These are phyloP conservation scores for Nephila pilipes DNA, from an alignment of 1,140 invertebrate species.

Conservation along the genomic window DNA sequence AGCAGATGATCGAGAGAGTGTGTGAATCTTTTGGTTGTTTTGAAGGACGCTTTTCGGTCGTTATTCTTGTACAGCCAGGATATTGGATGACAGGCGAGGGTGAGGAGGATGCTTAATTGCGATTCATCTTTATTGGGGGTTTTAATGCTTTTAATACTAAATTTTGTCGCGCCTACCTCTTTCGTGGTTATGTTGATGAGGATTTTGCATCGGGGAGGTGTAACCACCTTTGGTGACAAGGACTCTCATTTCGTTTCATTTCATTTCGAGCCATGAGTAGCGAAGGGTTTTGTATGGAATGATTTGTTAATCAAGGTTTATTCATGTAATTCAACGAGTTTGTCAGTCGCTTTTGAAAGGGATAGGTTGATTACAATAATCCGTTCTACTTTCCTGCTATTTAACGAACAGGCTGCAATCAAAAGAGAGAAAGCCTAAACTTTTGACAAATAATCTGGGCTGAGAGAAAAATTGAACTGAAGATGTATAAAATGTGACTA, in stretches of 20 bases:
- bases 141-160: constrained; percentile 20
- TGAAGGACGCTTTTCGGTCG: constrained; percentile 16
- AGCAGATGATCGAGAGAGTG: constrained; percentile 3
- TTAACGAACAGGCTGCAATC: not conserved
- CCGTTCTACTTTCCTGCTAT: not conserved
- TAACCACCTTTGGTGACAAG: not conserved
- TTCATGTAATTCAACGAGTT: not conserved
- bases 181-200: constrained; percentile 2
- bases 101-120: constrained; percentile 1
- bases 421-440: not conserved
- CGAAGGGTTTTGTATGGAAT: not conserved
- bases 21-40: constrained; percentile 28
- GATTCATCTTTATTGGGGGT: constrained; percentile 26
- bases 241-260: not conserved
- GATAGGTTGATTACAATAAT: not conserved
- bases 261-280: not conserved
- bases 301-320: constrained; percentile 2
- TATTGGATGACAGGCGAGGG: not conserved
- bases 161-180: constrained; percentile 25
- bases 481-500: no score
- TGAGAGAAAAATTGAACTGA: no score
- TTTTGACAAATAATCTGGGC: no score
- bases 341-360: not conserved
- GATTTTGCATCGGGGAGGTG: not conserved
- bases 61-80: constrained; percentile 5